A percentile compares a stretch with the other conserved stretches of the same genome.
phyloP scores from a whole-genome alignment of 2,797 vertebrate genomes.

The Siniperca obscura region DNA sequence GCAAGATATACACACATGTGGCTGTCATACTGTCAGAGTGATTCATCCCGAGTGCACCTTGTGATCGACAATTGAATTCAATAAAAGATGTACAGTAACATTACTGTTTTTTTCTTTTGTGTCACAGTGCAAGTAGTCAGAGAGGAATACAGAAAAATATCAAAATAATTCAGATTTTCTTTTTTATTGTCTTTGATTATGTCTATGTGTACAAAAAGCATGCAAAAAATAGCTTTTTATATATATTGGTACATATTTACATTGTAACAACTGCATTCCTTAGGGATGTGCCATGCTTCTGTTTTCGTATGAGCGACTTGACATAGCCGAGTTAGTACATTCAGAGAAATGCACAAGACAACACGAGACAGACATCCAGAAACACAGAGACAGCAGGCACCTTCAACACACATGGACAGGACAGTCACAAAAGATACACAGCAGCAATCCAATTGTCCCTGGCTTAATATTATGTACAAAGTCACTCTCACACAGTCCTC shows the following conservation, averaged over 20 bases:
- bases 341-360: conserved; percentile 67
- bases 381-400: conserved; percentile 62
- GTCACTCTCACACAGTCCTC: conserved; percentile 12
- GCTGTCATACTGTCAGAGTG: conserved; percentile 19
- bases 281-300: conserved; percentile 83
- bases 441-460: conserved; percentile 48
- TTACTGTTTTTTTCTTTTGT: not conserved
- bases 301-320: conserved; percentile 39
- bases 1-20: conserved; percentile 6
- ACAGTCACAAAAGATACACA: conserved; percentile 56
- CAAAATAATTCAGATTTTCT: conserved; percentile 42
- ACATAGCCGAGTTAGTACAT: conserved; percentile 71
- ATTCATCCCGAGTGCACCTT: conserved; percentile 34
- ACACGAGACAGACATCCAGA: conserved; percentile 63
- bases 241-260: conserved; percentile 94
- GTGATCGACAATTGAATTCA: conserved; percentile 39
- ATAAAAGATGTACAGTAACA: conserved; percentile 61
- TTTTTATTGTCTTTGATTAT: conserved; percentile 84
- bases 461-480: conserved; percentile 42
- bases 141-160: conserved; percentile 27
- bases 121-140: not conserved
- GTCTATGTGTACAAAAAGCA: conserved; percentile 91
- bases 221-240: conserved; percentile 95
- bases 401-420: conserved; percentile 56
- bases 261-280: conserved; percentile 82